Base-by-base conservation (phyloP, 2,888 invertebrate genomes). In the Dermolepida albohirtum region DNA sequence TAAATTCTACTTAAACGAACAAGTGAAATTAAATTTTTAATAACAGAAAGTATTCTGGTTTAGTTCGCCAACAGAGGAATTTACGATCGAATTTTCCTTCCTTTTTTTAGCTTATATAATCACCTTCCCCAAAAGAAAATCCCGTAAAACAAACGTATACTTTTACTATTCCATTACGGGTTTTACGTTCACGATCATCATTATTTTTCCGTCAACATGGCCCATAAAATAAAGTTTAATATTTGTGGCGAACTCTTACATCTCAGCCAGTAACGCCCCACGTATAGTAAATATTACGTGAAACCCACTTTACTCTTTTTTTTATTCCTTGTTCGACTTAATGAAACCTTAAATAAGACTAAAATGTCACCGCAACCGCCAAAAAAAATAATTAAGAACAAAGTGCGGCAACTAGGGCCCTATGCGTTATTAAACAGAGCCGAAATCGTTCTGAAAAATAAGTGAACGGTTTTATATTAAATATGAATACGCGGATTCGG, bases 101-200 rank as follows among this genome's bases (percentile, higher is more conserved):
- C 34, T 10, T 34, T 34, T 34, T 34, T 34, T 34, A 34, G 34
- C 34, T 34, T 34, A 34, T 34, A 34, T 34, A 34, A 34, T 34
- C 34, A 7, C 34, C 2, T 34, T 34, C 6, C 40, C 16, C 54
- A 59, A 59, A 44, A 44, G 59, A 14, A 59, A 59, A 59, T 44
- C 44, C 41, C 59, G 44, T 59, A 59, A 44, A 59, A 59, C 59
- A 59, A 59, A 59, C 59, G 59, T 47, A 59, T 59, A 59, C 59
- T 59, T 59, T 59, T 59, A 59, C 59, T 59, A 59, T 29, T 22
- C 17, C 59, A 40, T 59, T 59, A 34, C 59, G 59, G 44, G 14
- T 34, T 59, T 59, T 59, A 59, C 44, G 59, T 44, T 44, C 44
- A 29, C 44, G 44, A 44, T 27, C 59, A 40, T 44, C 44, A 40